phyloP scores from a whole-genome alignment of 2,888 invertebrate species.

The Pterobdella sp. region DNA sequence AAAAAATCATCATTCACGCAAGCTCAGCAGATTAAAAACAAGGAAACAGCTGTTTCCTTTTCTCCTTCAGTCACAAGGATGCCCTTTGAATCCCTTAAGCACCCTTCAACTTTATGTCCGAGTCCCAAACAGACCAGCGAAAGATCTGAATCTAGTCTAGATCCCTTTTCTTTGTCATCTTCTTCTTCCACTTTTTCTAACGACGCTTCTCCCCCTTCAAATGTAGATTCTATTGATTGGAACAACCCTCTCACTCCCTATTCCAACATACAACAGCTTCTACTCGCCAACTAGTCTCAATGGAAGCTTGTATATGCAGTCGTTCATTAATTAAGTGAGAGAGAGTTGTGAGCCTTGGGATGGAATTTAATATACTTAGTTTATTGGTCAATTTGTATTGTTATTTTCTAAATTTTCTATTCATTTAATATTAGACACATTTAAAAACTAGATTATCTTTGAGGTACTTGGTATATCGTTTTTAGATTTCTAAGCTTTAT shows the following conservation, averaged over 20 bases:
- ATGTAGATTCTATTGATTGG: constrained; percentile 13
- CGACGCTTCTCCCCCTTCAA: background rate
- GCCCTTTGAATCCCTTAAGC: background rate
- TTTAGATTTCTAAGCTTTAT: constrained; percentile 2
- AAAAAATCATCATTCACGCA: background rate
- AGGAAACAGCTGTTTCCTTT: background rate
- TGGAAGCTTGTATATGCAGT: background rate
- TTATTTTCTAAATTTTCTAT: constrained; percentile 5
- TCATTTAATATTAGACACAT: background rate
- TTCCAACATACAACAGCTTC: constrained; percentile 22
- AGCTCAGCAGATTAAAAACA: constrained; percentile 1
- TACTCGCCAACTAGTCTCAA: constrained; percentile 16
- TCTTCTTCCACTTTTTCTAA: background rate
- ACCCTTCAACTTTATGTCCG: too few species aligned
- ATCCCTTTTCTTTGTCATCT: constrained; percentile 5
- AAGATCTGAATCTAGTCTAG: constrained; percentile 9
- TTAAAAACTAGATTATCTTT: background rate
- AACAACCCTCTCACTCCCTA: constrained; percentile 13
- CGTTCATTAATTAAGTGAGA: constrained; percentile 3
- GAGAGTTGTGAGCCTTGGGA: background rate
- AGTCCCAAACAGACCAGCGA: constrained; percentile 3
- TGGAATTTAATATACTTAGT: background rate
- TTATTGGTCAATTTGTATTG: background rate
- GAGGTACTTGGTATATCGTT: constrained; percentile 6
- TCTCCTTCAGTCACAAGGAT: background rate